Evolutionary conservation across 2,888 invertebrate genomes (phyloP).

Genomic region (Patella pellucida): DNA sequence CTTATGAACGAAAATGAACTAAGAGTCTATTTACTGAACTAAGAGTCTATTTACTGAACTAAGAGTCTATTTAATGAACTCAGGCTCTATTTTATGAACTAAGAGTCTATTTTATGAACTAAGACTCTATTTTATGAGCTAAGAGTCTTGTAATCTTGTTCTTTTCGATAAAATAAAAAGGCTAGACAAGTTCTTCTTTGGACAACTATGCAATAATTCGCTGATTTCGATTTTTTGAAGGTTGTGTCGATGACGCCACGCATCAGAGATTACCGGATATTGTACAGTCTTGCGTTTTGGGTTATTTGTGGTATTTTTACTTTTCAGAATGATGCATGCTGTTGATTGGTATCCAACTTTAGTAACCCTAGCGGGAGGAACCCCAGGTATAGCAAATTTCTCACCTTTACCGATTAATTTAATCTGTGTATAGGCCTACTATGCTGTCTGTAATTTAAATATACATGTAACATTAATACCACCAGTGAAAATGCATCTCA

Average conservation of each 20-base stretch:
- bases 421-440: neutral
- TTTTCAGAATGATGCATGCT: constrained; percentile 66
- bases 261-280: neutral
- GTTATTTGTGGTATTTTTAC: constrained; percentile 28
- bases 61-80: no score
- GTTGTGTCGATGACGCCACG: neutral
- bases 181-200: no score
- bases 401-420: constrained; percentile 18
- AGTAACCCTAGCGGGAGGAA: constrained; percentile 66
- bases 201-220: no score
- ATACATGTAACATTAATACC: neutral
- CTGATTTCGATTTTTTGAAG: constrained; percentile 23
- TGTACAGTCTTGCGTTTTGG: neutral
- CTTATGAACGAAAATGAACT: no score
- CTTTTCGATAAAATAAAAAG: no score
- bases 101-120: no score
- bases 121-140: no score
- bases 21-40: no score
- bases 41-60: no score
- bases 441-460: neutral
- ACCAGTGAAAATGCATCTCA: neutral
- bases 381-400: neutral
- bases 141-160: no score
- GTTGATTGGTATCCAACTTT: constrained; percentile 73
- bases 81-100: no score